These are phyloP conservation scores for Protonemura montana DNA, from an alignment of 2,888 invertebrate species.

Conservation along the genomic window DNA sequence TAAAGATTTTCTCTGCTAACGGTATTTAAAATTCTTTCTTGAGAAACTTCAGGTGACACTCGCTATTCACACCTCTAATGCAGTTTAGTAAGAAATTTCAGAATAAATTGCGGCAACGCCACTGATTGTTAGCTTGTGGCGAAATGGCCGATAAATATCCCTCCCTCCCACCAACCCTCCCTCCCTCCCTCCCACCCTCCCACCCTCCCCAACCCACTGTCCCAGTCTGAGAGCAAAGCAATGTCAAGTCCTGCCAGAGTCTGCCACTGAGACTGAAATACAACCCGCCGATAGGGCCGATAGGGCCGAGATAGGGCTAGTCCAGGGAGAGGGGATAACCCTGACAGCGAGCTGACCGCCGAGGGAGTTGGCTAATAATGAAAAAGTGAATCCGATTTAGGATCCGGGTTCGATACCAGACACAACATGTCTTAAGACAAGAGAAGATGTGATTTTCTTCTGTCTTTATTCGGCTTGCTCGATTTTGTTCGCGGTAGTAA, in stretches of 20 bases:
- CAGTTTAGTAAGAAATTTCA: too few relatives aligned
- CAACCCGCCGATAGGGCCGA: not conserved
- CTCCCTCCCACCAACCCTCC: not conserved
- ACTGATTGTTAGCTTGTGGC: not conserved
- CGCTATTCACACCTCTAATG: too few relatives aligned
- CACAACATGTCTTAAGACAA: not conserved
- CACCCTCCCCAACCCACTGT: too few relatives aligned
- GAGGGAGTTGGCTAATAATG: not conserved
- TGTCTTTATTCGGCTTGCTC: not conserved
- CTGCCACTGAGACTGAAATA: not conserved
- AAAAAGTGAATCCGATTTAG: not conserved
- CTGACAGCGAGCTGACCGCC: not conserved
- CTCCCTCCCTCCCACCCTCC: not conserved
- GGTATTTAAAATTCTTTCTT: too few relatives aligned
- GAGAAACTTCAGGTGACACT: too few relatives aligned
- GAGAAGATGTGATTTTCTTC: not conserved
- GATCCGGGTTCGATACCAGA: not conserved
- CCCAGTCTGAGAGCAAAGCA: slow-evolving; percentile 44
- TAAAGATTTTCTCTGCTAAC: too few relatives aligned
- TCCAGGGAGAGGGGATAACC: not conserved
- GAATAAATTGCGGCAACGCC: too few relatives aligned
- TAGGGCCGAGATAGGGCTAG: not conserved
- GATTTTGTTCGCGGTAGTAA: not conserved
- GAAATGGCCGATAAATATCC: not conserved
- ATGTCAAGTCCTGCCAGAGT: slow-evolving; percentile 40